Conservation (phyloP, 2,797 vertebrate species). For the Tarsius wallacei region DNA sequence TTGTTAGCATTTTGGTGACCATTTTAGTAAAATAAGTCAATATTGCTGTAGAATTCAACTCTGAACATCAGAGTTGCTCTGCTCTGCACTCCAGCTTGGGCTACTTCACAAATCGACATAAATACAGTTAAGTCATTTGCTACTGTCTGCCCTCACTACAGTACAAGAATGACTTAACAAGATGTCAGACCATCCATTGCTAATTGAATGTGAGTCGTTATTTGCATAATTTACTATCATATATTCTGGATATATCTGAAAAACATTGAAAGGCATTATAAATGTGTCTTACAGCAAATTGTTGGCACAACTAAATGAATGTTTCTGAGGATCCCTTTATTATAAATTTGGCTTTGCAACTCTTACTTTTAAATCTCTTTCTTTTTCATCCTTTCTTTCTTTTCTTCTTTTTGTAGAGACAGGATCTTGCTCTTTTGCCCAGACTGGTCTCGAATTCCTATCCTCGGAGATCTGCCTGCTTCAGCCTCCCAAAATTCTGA, state of each 20-base stretch:
- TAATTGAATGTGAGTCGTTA: not conserved
- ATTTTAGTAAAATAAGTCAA: conserved; percentile 25
- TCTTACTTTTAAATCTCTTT: conserved; percentile 51
- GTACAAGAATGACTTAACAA: conserved; percentile 1
- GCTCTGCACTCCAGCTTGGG: no score
- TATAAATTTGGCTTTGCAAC: conserved; percentile 43
- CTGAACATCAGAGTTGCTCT: not conserved
- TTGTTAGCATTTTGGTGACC: not conserved
- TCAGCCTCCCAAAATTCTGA: no score
- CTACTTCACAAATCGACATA: not conserved
- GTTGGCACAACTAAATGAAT: conserved; percentile 50
- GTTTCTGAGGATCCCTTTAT: conserved; percentile 47
- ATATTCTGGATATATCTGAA: not conserved
- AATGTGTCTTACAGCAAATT: conserved; percentile 17
- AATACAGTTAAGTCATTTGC: not conserved
- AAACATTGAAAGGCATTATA: not conserved
- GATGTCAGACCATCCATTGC: not conserved
- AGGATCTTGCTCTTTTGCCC: no score
- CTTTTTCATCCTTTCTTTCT: not conserved
- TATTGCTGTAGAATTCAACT: not conserved
- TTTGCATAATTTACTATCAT: not conserved
- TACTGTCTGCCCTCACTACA: not conserved
- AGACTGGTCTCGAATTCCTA: no score
- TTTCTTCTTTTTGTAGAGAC: not conserved
- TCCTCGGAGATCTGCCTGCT: no score